Conservation (phyloP, 2,113 vertebrate species). For the Erythrocercus mccallii region DNA sequence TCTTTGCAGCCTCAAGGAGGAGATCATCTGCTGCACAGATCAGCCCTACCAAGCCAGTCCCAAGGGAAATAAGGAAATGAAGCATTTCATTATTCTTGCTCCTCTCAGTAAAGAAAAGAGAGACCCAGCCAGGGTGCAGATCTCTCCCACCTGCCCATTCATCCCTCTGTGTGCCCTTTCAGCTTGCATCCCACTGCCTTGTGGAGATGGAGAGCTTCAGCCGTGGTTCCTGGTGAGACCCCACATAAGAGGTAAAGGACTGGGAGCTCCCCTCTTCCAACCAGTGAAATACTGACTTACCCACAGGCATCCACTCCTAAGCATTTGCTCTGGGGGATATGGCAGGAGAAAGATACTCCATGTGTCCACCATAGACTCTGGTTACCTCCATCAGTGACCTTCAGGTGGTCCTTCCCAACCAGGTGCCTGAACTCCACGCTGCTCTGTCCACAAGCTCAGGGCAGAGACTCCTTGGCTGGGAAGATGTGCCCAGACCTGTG, state of each 20-base stretch:
- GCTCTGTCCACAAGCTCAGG: not conserved
- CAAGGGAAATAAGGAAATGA: not conserved
- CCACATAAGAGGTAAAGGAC: fast-evolving
- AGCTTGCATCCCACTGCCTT: not conserved
- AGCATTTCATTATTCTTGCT: not conserved
- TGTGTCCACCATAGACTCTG: not conserved
- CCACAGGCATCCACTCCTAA: not conserved
- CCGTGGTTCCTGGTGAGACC: not conserved
- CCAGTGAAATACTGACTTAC: not conserved
- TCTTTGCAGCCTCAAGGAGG: not conserved
- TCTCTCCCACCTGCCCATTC: fast-evolving
- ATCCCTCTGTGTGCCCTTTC: not conserved
- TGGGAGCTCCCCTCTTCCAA: not conserved
- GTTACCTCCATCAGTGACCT: not conserved
- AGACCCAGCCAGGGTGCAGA: not conserved
- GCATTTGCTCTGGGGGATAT: not conserved
- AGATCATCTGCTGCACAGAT: not conserved
- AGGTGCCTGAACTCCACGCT: not conserved
- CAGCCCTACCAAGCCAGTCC: not conserved
- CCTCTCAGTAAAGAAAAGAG: not conserved
- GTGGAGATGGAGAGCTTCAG: not conserved
- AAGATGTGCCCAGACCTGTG: not conserved
- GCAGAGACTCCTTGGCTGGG: not conserved
- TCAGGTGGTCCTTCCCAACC: not conserved
- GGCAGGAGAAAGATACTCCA: not conserved